A percentile compares a stretch with the other conserved stretches of the same genome.
Conservation (phyloP, 1,140 invertebrate genomes). For the Zaprionus camerounensis region DNA sequence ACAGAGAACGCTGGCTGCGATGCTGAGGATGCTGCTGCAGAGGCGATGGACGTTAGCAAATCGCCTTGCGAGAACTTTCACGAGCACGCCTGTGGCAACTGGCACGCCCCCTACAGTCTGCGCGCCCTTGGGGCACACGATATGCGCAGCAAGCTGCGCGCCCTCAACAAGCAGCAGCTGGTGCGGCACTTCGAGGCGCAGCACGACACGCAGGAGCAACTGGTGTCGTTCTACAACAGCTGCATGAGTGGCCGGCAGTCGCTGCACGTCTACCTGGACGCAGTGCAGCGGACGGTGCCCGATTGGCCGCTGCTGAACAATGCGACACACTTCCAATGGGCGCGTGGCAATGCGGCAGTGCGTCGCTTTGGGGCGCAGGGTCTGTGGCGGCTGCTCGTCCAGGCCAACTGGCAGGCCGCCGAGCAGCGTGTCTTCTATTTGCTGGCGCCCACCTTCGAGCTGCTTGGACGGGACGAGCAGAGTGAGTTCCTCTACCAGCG, state of each 20-base stretch:
- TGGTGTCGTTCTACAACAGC: constrained; percentile 54
- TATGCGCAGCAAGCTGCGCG: constrained; percentile 54
- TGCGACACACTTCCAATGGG: constrained; percentile 53
- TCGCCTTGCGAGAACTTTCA: constrained; percentile 66
- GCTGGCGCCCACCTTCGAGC: constrained; percentile 60
- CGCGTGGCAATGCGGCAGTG: constrained; percentile 49
- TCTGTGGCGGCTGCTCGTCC: constrained; percentile 58
- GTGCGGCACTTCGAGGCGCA: constrained; percentile 47
- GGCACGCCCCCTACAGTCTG: constrained; percentile 47
- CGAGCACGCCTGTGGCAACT: constrained; percentile 75
- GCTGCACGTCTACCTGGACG: constrained; percentile 56
- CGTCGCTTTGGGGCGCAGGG: constrained; percentile 63
- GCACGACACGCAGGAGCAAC: not conserved
- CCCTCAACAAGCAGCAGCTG: constrained; percentile 60
- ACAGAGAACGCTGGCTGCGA: not conserved
- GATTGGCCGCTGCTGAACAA: constrained; percentile 58
- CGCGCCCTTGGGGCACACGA: constrained; percentile 60
- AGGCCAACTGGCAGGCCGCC: constrained; percentile 71
- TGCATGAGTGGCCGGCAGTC: constrained; percentile 53
- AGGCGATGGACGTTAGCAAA: constrained; percentile 45
- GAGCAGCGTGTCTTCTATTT: constrained; percentile 73
- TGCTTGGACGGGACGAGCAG: constrained; percentile 36
- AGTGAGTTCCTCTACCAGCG: constrained; percentile 62
- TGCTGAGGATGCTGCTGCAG: not conserved
- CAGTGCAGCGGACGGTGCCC: constrained; percentile 31